These are phyloP conservation scores for Drosophila rellima DNA, from an alignment of 2,888 invertebrate species.

Conservation along the genomic window DNA sequence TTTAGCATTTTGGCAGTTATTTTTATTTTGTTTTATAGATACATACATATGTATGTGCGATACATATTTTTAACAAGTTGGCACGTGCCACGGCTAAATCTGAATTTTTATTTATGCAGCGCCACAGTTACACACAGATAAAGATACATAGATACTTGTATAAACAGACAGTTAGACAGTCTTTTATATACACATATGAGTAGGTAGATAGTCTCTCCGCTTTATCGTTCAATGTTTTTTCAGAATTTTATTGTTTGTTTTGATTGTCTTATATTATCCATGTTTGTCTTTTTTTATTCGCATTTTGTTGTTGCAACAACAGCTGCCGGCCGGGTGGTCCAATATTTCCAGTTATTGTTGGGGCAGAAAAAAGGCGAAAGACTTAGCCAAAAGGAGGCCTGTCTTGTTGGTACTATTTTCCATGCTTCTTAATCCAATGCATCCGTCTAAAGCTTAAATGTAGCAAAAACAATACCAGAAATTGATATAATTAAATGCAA, in stretches of 20 bases:
- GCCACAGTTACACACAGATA: constrained; percentile 11
- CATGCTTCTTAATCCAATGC: constrained; percentile 19
- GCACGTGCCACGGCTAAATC: constrained; percentile 74
- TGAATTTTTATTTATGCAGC: constrained; percentile 47
- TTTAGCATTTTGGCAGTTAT: constrained; percentile 32
- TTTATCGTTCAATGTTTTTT: constrained; percentile 18
- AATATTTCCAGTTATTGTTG: constrained; percentile 20
- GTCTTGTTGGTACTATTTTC: constrained; percentile 24
- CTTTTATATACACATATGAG: constrained; percentile 27
- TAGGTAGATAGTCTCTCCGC: constrained; percentile 18
- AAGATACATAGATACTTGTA: constrained; percentile 5
- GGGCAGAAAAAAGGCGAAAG: not conserved
- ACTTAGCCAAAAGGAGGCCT: constrained; percentile 28
- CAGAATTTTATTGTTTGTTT: constrained; percentile 45
- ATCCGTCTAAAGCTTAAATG: constrained; percentile 22
- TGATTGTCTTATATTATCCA: constrained; percentile 42
- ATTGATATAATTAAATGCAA: not conserved
- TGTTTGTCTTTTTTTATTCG: constrained; percentile 24
- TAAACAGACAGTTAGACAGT: constrained; percentile 25
- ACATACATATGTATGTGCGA: constrained; percentile 27
- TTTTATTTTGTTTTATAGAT: constrained; percentile 24
- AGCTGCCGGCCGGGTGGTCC: constrained; percentile 52
- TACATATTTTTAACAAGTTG: constrained; percentile 62
- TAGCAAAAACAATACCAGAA: not conserved
- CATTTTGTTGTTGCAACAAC: constrained; percentile 27